Conservation (phyloP, 2,797 vertebrate species). For the Loris lydekkerianus region DNA sequence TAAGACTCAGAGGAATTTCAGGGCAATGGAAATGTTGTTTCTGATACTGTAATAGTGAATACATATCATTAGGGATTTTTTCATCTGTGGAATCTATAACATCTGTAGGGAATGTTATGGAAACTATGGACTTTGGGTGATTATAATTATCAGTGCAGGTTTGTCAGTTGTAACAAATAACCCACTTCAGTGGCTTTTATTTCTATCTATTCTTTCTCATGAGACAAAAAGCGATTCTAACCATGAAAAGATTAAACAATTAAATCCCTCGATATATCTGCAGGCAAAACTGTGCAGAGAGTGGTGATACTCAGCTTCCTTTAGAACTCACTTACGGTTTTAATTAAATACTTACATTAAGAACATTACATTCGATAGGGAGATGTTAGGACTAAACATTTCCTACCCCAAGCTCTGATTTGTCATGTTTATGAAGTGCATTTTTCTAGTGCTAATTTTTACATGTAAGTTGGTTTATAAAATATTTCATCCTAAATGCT, state of each 20-base stretch:
- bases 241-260: neutral
- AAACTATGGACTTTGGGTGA: neutral
- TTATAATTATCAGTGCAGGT: neutral
- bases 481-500: constrained; percentile 78
- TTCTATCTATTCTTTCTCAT: neutral
- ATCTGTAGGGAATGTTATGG: neutral
- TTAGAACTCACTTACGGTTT: constrained; percentile 41
- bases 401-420: neutral
- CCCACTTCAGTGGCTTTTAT: neutral
- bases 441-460: constrained; percentile 75
- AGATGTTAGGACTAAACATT: neutral
- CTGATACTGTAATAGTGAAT: neutral
- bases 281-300: neutral
- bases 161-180: neutral
- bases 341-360: constrained; percentile 16
- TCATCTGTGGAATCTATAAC: neutral
- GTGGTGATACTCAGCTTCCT: neutral
- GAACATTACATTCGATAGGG: neutral
- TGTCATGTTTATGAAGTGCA: constrained; percentile 67
- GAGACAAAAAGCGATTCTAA: neutral
- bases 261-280: neutral
- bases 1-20: neutral
- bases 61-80: neutral
- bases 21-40: neutral
- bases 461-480: constrained; percentile 78